Percentiles rank a stretch among this genome's conserved stretches.
Evolutionary conservation across 1,140 invertebrate species (phyloP).

Genomic region (Cecropterus lyciades): DNA sequence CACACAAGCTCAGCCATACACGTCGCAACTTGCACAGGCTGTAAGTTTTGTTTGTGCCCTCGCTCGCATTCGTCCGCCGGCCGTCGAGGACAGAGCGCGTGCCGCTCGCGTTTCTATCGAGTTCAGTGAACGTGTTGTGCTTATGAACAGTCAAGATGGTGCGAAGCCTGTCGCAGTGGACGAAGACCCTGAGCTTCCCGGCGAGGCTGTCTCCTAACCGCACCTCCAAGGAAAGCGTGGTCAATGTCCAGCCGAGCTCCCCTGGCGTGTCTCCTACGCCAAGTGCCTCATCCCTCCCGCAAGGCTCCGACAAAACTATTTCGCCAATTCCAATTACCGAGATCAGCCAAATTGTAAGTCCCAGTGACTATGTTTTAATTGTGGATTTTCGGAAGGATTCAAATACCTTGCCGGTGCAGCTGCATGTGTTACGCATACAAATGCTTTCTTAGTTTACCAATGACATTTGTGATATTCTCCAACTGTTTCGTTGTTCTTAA

Average conservation of each 20-base stretch:
- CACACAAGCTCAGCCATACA: constrained; percentile 49
- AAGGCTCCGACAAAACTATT: constrained; percentile 79
- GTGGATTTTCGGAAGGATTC: not conserved
- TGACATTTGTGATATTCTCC: constrained; percentile 7
- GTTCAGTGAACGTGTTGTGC: constrained; percentile 74
- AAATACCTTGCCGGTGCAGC: not conserved
- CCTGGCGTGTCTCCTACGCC: constrained; percentile 81
- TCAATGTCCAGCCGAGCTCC: constrained; percentile 81
- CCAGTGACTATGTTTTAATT: constrained; percentile 24
- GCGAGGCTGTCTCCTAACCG: constrained; percentile 91
- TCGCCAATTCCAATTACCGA: constrained; percentile 85
- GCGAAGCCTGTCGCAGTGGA: constrained; percentile 93
- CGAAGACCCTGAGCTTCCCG: constrained; percentile 94
- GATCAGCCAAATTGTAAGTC: constrained; percentile 87
- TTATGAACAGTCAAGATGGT: constrained; percentile 87
- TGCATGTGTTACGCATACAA: constrained; percentile 19
- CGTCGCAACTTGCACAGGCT: constrained; percentile 68
- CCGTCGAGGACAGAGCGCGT: constrained; percentile 60
- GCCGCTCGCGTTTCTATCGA: constrained; percentile 49
- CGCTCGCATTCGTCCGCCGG: constrained; percentile 64
- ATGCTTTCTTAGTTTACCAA: constrained; percentile 17
- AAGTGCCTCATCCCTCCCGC: constrained; percentile 80
- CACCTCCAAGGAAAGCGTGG: constrained; percentile 88
- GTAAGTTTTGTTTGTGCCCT: constrained; percentile 51
- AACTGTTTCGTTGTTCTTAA: constrained; percentile 15